These are phyloP conservation scores for Aurelia coerulea DNA, from an alignment of 30 jellyfish, hydroid and myxozoan species.

Conservation along the genomic window DNA sequence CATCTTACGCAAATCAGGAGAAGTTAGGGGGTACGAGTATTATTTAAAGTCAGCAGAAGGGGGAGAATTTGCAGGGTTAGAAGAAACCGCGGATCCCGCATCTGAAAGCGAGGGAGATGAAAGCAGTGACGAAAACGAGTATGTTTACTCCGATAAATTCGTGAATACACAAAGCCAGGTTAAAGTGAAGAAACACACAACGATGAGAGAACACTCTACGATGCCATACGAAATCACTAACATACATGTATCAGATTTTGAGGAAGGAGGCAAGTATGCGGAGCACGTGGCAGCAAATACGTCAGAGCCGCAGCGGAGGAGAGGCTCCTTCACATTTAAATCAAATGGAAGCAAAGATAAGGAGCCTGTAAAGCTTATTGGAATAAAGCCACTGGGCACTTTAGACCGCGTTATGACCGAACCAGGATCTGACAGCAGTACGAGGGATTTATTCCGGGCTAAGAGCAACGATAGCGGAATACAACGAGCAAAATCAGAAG, in stretches of 20 bases:
- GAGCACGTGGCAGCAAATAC: not conserved
- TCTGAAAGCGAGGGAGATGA: not conserved
- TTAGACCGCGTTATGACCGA: not conserved
- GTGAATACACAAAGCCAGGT: no score
- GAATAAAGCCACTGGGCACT: not conserved
- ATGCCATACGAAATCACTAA: conserved; percentile 6
- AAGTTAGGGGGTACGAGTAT: conserved; percentile 70
- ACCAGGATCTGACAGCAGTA: not conserved
- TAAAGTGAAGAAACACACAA: no score
- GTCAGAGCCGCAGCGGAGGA: no score
- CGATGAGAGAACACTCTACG: not conserved
- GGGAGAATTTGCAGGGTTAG: conserved; percentile 23
- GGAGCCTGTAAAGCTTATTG: conserved; percentile 3
- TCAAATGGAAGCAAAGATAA: not conserved
- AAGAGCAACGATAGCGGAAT: no score
- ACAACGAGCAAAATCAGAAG: no score
- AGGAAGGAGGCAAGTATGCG: not conserved
- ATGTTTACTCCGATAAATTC: no score
- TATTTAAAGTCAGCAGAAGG: conserved; percentile 8
- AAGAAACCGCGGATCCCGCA: no score
- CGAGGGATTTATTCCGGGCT: no score
- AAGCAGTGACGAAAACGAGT: conserved; percentile 4
- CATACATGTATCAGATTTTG: not conserved
- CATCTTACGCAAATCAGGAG: conserved; percentile 45
- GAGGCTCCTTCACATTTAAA: no score